Evolutionary conservation across 2,888 invertebrate species (phyloP).

Genomic region (Harpagoxenus sublaevis): DNA sequence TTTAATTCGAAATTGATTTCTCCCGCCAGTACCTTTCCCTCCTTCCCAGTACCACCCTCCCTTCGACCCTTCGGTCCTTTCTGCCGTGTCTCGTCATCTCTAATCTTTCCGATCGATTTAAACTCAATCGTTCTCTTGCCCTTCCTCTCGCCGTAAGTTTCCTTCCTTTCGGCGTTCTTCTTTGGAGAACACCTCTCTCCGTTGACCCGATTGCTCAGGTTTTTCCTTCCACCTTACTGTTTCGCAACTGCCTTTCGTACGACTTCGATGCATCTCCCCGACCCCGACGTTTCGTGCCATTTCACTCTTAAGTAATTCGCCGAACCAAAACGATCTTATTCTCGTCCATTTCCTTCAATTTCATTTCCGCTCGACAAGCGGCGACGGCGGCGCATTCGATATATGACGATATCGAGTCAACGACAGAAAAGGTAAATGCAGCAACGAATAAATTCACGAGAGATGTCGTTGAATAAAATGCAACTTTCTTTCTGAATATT

Average conservation of each 20-base stretch:
- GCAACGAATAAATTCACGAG: background rate
- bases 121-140: slow-evolving; percentile 72
- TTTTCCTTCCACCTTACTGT: slow-evolving; percentile 53
- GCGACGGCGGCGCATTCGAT: background rate
- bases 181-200: slow-evolving; percentile 39
- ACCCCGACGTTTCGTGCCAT: slow-evolving; percentile 18
- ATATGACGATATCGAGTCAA: slow-evolving; percentile 25
- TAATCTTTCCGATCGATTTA: slow-evolving; percentile 79
- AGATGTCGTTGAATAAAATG: background rate
- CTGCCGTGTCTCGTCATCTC: slow-evolving; percentile 72
- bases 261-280: slow-evolving; percentile 45
- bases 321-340: slow-evolving; percentile 56
- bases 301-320: slow-evolving; percentile 55
- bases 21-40: background rate
- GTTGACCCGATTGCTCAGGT: slow-evolving; percentile 55
- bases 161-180: slow-evolving; percentile 41
- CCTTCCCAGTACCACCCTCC: slow-evolving; percentile 55
- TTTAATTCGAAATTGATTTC: slow-evolving; percentile 77
- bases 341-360: slow-evolving; percentile 53
- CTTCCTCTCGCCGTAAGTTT: slow-evolving; percentile 48
- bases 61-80: slow-evolving; percentile 59
- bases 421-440: slow-evolving; percentile 15
- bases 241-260: slow-evolving; percentile 49
- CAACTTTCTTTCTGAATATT: background rate
- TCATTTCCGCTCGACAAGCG: slow-evolving; percentile 41